A percentile compares a stretch with the other conserved stretches of the same genome.
phyloP scores from a whole-genome alignment of 53 echinoderm and acorn worm species.

The Echinometra lucunter region DNA sequence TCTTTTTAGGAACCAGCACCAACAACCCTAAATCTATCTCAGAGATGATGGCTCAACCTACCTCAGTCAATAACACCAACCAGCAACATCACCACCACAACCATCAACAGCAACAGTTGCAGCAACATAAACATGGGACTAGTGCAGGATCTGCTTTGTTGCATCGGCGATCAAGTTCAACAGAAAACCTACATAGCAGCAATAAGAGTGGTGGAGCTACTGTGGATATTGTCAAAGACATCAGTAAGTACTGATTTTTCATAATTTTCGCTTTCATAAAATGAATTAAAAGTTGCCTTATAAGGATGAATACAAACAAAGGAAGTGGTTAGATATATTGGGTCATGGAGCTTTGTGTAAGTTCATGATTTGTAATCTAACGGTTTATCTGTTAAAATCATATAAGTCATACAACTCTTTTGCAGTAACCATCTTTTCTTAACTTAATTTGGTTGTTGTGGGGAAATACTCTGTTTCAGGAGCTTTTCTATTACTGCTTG shows the following conservation, averaged over 20 bases:
- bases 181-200: conserved; percentile 15
- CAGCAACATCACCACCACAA: conserved; percentile 2
- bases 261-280: background rate
- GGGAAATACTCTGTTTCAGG: background rate
- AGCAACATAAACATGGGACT: background rate
- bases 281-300: too few relatives aligned
- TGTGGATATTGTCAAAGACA: conserved; percentile 1
- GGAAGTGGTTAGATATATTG: background rate
- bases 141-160: conserved; percentile 24
- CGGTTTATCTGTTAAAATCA: too few relatives aligned
- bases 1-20: conserved; percentile 90
- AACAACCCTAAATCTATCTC: conserved; percentile 73
- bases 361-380: too few relatives aligned
- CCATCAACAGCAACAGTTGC: background rate
- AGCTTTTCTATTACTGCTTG: background rate
- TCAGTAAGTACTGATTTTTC: conserved; percentile 41
- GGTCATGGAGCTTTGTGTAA: background rate
- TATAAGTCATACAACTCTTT: too few relatives aligned
- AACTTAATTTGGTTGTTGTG: background rate
- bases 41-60: conserved; percentile 76
- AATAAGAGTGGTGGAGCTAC: background rate
- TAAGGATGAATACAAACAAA: background rate
- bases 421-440: background rate
- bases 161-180: conserved; percentile 56
- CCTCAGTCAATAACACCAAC: conserved; percentile 60